Conservation (phyloP, 2,797 vertebrate genomes). For the Hydrocynus forskahlii region DNA sequence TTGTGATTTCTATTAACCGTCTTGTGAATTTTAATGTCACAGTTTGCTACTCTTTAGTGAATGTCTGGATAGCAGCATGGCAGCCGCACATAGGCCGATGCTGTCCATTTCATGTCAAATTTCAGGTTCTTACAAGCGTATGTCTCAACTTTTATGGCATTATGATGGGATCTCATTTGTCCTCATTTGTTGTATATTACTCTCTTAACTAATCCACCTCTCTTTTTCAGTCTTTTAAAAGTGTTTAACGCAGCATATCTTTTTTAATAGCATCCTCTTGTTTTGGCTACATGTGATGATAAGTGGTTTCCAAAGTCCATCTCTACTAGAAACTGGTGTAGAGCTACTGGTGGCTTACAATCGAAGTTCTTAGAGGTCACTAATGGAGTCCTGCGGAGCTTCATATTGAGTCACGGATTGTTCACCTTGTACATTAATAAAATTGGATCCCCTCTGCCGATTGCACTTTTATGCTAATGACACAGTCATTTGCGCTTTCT, state of each 20-base stretch:
- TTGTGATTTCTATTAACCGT: conserved; percentile 16
- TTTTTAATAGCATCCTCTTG: background rate
- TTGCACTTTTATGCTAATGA: conserved; percentile 46
- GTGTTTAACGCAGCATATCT: background rate
- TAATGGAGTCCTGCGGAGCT: conserved; percentile 44
- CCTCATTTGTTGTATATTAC: background rate
- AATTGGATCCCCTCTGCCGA: conserved; percentile 34
- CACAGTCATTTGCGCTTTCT: conserved; percentile 34
- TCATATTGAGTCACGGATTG: conserved; percentile 32
- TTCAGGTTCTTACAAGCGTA: background rate
- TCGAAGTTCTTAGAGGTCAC: conserved; percentile 33
- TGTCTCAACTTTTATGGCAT: background rate
- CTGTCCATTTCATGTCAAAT: background rate
- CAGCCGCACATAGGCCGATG: background rate
- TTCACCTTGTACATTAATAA: conserved; percentile 49
- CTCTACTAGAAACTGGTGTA: conserved; percentile 11
- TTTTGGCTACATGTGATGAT: background rate
- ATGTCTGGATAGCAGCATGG: background rate
- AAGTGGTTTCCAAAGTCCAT: conserved; percentile 1
- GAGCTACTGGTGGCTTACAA: conserved; percentile 14
- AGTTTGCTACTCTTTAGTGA: conserved; percentile 17
- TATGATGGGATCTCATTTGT: background rate
- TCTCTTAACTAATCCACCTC: background rate
- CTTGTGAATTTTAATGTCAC: conserved; percentile 20
- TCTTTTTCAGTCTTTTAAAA: background rate